Base-by-base conservation (phyloP, 2,797 vertebrate species). In the Phrynocephalus vlangalii region DNA sequence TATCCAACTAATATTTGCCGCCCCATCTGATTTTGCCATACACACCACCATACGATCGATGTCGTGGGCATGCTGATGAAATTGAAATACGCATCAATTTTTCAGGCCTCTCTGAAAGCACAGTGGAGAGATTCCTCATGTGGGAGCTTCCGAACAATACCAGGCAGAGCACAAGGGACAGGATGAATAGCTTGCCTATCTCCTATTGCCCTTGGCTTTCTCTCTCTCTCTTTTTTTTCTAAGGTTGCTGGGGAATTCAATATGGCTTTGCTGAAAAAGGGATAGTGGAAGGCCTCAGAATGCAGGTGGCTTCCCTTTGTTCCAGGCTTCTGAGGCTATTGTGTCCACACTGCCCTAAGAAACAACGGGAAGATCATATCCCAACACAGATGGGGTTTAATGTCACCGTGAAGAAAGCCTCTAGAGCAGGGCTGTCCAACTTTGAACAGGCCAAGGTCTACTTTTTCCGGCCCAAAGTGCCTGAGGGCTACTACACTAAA, bases 321-420 rank as follows among this genome's bases (percentile, higher is more conserved):
- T 84, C 77, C 44, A 56, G 86, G 1, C 82, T 83, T 84, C 81
- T 7, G 24, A 72, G 0, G 68, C 3, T 0, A 79, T 0, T 15
- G 79, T 89, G 88, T 11, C 52, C 85, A 90, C 85, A 86, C 18
- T 15, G 63, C 88, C 83, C 3, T 48, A 3, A 87, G 84, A 93
- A 94, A 90, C 85, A 91, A 94, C 94, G 89, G 92, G 92, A 91
- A 88, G 86, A 92, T 95, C 89, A 70, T 75, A 89, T 94, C 81
- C 89, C 93, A 87, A 86, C 83, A 48, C 1, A 6, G 33, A 7
- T 33, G 90, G 90, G 91, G 86, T 94, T 89, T 91, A 90, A 94
- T 93, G 93, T 94, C 92, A 95, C 84, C 86, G 66, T 86, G 89
- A 94, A 79, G 91, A 76, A 50, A 87, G 33, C 0, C 1, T 56